phyloP scores from a whole-genome alignment of 2,888 invertebrate genomes.

The Uropetala carovei region DNA sequence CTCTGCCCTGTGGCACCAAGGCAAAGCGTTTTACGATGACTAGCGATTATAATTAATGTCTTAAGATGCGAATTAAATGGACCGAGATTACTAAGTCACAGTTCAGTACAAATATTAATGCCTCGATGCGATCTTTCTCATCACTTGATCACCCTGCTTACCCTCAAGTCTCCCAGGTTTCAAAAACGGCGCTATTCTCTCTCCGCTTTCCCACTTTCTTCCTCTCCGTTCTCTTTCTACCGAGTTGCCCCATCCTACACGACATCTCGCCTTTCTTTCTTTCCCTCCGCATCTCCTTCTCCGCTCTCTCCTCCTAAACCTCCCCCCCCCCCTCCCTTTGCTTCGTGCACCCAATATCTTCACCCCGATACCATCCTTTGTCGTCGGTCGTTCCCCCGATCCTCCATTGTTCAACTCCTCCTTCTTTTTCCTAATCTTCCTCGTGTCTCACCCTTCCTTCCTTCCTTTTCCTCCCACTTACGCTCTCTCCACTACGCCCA shows the following conservation, averaged over 20 bases:
- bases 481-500: neutral
- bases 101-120: neutral
- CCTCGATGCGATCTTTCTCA: neutral
- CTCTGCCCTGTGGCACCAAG: no score
- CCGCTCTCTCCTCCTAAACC: neutral
- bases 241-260: neutral
- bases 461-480: neutral
- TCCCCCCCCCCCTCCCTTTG: neutral
- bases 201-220: neutral
- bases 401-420: slow-evolving; percentile 21
- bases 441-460: neutral
- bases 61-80: neutral
- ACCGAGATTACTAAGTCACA: neutral
- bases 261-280: neutral
- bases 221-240: neutral
- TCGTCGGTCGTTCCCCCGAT: slow-evolving; percentile 47
- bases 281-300: neutral
- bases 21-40: no score
- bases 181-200: neutral
- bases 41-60: neutral
- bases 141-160: neutral
- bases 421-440: neutral
- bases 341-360: slow-evolving; percentile 5
- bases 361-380: slow-evolving; percentile 23
- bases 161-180: neutral